Percentiles rank a stretch among this genome's conserved stretches.
These are phyloP conservation scores for Brachyptera putata DNA, from an alignment of 2,888 invertebrate species.

Conservation along the genomic window DNA sequence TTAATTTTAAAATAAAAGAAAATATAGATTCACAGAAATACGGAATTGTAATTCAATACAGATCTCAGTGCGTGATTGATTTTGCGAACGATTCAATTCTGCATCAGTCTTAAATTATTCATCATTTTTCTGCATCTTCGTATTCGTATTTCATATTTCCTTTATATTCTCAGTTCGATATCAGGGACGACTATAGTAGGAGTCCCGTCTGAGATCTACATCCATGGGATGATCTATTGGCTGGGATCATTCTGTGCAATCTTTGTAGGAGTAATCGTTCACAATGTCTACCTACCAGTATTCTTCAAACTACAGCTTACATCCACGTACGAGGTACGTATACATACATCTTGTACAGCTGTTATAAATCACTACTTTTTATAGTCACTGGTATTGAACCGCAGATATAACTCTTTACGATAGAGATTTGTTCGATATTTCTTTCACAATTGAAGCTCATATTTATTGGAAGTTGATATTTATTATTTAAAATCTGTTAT, in stretches of 20 bases:
- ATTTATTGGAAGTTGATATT: neutral
- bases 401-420: too few relatives aligned
- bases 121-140: too few relatives aligned
- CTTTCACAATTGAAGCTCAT: neutral
- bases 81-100: too few relatives aligned
- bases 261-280: slow-evolving; percentile 40
- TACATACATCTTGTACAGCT: neutral
- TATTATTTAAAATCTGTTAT: neutral
- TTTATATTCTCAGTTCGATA: slow-evolving; percentile 60
- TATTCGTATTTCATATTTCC: too few relatives aligned
- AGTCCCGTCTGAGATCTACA: slow-evolving; percentile 69
- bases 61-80: too few relatives aligned
- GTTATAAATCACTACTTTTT: too few relatives aligned
- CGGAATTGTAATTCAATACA: too few relatives aligned
- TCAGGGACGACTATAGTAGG: slow-evolving; percentile 71
- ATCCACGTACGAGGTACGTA: slow-evolving; percentile 54
- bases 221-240: slow-evolving; percentile 62
- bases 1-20: too few relatives aligned
- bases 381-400: too few relatives aligned
- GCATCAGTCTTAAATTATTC: too few relatives aligned
- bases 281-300: slow-evolving; percentile 55
- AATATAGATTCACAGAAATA: too few relatives aligned
- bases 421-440: too few relatives aligned
- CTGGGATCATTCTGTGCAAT: slow-evolving; percentile 46
- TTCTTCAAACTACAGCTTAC: slow-evolving; percentile 66